phyloP scores from a whole-genome alignment of 2,888 invertebrate genomes.

The Andrena minutula region DNA sequence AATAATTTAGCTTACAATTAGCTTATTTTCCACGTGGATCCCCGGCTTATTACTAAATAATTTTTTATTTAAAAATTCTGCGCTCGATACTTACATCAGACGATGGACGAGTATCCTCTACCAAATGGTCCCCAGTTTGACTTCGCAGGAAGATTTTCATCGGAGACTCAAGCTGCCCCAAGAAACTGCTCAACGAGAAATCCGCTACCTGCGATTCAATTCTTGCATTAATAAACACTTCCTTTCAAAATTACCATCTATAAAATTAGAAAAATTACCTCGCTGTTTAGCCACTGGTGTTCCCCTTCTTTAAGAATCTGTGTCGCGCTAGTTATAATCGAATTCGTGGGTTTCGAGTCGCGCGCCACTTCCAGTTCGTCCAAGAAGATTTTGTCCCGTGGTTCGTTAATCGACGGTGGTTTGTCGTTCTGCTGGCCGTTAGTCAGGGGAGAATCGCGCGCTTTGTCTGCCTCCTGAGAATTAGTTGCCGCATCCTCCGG shows the following conservation, averaged over 20 bases:
- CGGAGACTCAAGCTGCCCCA: slow-evolving; percentile 92
- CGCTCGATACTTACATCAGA: slow-evolving; percentile 86
- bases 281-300: slow-evolving; percentile 90
- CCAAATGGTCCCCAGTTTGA: slow-evolving; percentile 79
- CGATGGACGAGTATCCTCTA: slow-evolving; percentile 86
- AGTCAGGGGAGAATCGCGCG: slow-evolving; percentile 32
- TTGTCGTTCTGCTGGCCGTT: slow-evolving; percentile 57
- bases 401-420: slow-evolving; percentile 23
- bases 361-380: slow-evolving; percentile 71
- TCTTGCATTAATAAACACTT: not conserved
- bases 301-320: slow-evolving; percentile 86
- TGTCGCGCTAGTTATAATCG: slow-evolving; percentile 83
- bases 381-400: slow-evolving; percentile 73
- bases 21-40: no score
- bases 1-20: no score
- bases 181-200: slow-evolving; percentile 94
- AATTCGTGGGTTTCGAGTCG: slow-evolving; percentile 80
- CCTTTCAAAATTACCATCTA: not conserved
- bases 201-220: slow-evolving; percentile 87
- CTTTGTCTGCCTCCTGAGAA: slow-evolving; percentile 44
- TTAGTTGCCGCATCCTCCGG: slow-evolving; percentile 41
- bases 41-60: not conserved
- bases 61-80: not conserved
- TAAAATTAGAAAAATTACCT: slow-evolving; percentile 85
- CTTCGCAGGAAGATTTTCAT: slow-evolving; percentile 85